phyloP scores from a whole-genome alignment of 2,113 vertebrate genomes.

The Sander vitreus region DNA sequence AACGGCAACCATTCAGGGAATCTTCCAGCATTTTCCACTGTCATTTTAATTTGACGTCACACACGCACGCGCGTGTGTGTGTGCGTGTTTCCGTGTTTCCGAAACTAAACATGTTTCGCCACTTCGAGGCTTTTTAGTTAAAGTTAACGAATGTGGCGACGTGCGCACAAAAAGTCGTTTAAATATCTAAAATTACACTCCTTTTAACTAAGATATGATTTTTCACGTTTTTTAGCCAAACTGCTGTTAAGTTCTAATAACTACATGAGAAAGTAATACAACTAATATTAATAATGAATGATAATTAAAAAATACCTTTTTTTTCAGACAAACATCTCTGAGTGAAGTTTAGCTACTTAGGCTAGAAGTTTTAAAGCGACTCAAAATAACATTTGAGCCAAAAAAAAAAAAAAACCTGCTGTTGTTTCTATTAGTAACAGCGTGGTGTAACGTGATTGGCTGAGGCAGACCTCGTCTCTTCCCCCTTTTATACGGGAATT shows the following conservation, averaged over 20 bases:
- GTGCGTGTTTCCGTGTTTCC: not conserved
- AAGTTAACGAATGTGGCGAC: not conserved
- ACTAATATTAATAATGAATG: too few relatives aligned
- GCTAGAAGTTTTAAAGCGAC: too few relatives aligned
- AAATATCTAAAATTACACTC: not conserved
- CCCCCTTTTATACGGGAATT: constrained; percentile 35
- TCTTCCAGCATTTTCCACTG: constrained; percentile 79
- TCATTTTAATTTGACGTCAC: constrained; percentile 28
- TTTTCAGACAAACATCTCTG: too few relatives aligned
- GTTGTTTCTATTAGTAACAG: constrained; percentile 44
- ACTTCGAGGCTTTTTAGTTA: not conserved
- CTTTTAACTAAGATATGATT: too few relatives aligned
- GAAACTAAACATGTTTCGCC: too few relatives aligned
- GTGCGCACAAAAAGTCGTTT: not conserved
- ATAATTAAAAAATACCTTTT: too few relatives aligned
- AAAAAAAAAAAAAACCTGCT: not conserved
- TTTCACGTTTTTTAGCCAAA: not conserved
- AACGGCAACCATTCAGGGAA: not conserved
- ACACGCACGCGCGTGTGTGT: not conserved
- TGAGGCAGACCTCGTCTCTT: not conserved
- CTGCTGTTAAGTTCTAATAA: not conserved
- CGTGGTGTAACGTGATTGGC: constrained; percentile 84
- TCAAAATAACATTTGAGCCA: too few relatives aligned
- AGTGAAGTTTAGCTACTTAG: too few relatives aligned
- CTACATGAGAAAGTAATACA: too few relatives aligned